These are phyloP conservation scores for Perca flavescens DNA, from an alignment of 2,113 vertebrate species.

Conservation along the genomic window DNA sequence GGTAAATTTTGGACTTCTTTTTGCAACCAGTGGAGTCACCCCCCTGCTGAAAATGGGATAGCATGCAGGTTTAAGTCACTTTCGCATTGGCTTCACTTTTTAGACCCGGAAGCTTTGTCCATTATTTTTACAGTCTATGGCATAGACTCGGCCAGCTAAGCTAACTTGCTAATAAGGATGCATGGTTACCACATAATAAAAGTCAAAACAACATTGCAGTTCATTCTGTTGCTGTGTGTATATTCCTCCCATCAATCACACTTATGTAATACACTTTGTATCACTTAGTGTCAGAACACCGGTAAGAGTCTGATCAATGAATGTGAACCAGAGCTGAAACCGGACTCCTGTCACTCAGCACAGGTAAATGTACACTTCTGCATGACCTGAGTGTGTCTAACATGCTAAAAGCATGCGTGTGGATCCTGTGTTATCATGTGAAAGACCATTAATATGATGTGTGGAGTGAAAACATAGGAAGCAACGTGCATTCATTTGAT, in stretches of 20 bases:
- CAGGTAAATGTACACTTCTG: constrained; percentile 39
- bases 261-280: constrained; percentile 3
- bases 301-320: constrained; percentile 62
- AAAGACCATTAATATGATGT: constrained; percentile 39
- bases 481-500: constrained; percentile 31
- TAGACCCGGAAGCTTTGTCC: too few relatives aligned
- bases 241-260: constrained; percentile 53
- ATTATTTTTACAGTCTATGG: too few relatives aligned
- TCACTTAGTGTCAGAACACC: constrained; percentile 54
- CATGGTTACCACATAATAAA: constrained; percentile 25
- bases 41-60: too few relatives aligned
- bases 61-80: too few relatives aligned
- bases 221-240: constrained; percentile 12
- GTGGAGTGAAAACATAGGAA: constrained; percentile 51
- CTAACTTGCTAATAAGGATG: constrained; percentile 6
- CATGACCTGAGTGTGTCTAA: neutral
- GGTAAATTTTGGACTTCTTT: too few relatives aligned
- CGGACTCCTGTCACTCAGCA: constrained; percentile 50
- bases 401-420: constrained; percentile 50
- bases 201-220: constrained; percentile 46
- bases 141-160: neutral
- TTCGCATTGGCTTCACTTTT: too few relatives aligned
- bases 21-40: too few relatives aligned
- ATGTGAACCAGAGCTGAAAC: constrained; percentile 54
- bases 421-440: constrained; percentile 17